These are phyloP conservation scores for Drosophila buzzatii DNA, from an alignment of 2,888 invertebrate genomes.

Conservation along the genomic window DNA sequence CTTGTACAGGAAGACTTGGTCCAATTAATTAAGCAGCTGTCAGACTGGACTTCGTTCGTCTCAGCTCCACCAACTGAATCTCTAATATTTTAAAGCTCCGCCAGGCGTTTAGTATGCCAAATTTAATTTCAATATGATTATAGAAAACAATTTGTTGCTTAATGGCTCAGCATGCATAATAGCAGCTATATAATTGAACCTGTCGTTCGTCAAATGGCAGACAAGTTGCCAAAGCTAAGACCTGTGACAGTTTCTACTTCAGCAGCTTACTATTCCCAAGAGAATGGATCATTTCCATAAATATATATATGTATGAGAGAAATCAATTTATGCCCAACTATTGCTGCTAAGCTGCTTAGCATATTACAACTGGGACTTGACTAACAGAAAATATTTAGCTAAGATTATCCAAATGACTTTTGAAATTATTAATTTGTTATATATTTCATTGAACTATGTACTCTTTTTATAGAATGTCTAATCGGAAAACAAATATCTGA, in stretches of 20 bases:
- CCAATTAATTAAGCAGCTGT: slow-evolving; percentile 77
- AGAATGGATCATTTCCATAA: not conserved
- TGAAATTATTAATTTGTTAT: not conserved
- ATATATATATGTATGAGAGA: not conserved
- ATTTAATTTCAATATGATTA: slow-evolving; percentile 28
- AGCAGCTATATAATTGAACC: slow-evolving; percentile 4
- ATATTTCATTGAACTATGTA: not conserved
- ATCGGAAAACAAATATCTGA: not conserved
- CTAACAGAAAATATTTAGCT: not conserved
- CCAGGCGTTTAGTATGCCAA: slow-evolving; percentile 1
- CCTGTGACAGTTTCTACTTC: not conserved
- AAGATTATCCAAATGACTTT: not conserved
- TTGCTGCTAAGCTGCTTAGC: not conserved
- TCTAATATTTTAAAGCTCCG: slow-evolving; percentile 28
- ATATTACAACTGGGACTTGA: not conserved
- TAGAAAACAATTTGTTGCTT: slow-evolving; percentile 13
- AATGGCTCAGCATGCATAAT: slow-evolving; percentile 18
- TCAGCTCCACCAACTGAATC: not conserved
- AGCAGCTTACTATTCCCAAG: not conserved
- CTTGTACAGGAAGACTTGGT: slow-evolving; percentile 56
- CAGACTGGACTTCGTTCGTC: slow-evolving; percentile 28
- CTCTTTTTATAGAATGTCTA: not conserved
- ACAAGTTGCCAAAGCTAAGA: too few species aligned
- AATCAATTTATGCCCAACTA: not conserved
- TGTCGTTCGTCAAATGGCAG: not conserved